Base-by-base conservation (phyloP, 2,888 invertebrate genomes). In the Troilus luridus region DNA sequence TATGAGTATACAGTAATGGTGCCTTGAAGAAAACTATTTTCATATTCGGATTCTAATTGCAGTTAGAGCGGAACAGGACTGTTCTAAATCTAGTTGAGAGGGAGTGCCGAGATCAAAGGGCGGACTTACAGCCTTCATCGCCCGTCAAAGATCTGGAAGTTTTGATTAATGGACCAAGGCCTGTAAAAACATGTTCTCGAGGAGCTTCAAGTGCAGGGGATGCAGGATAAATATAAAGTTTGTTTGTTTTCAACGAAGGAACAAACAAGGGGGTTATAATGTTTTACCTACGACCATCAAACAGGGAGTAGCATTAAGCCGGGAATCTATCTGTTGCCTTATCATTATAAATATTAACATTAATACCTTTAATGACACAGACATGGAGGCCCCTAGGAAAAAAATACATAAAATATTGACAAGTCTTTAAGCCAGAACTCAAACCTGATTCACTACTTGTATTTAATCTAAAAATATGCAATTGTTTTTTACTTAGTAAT, bases 111-210 rank as follows among this genome's bases (percentile, higher is more conserved):
- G 72, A 77, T 77, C 72, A 77, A 77, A 77, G 72, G 24, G 72
- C 9, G 17, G 8, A 77, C 17, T 77, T 41, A 9, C 17, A 17
- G 72, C 8, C 72, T 41, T 77, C 72, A 27, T 72, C 72, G 72
- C 27, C 41, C 41, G 72, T 77, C 72, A 77, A 41, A 27, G 41
- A 77, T 41, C 27, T 41, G 0, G 1, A 77, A 21, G 27, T 6
- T 41, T 27, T 77, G 72, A 77, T 77, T 77, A 77, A 77, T 77
- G 72, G 72, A 77, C 17, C 41, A 77, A 77, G 72, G 24, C 41
- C 72, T 77, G 72, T 77, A 7, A 27, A 77, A 77, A 77, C 72
- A 77, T 41, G 27, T 41, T 77, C 41, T 24, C 27, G 41, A 67
- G 67, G 11, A 24, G 1, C 10, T 67, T 67, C 11, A 7, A 19